These are phyloP conservation scores for Agrotis exclamationis DNA, from an alignment of 2,888 invertebrate genomes.

Conservation along the genomic window DNA sequence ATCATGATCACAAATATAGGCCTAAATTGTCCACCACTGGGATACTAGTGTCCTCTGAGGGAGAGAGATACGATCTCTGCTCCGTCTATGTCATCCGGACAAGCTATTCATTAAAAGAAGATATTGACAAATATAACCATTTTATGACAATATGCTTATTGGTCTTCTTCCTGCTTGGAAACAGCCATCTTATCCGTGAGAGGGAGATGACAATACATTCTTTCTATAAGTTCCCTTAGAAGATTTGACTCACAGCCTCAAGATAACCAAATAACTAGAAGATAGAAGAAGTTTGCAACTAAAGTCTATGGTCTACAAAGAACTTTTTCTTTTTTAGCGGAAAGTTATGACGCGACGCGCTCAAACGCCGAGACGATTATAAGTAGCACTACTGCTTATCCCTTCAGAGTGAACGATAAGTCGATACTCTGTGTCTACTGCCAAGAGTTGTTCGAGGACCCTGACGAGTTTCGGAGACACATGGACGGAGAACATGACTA, in stretches of 20 bases:
- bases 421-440: constrained; percentile 87
- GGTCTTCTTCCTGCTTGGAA: no score
- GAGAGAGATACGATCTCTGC: neutral
- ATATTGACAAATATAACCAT: neutral
- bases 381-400: constrained; percentile 85
- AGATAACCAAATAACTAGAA: constrained; percentile 27
- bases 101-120: no score
- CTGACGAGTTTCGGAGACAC: constrained; percentile 79
- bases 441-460: constrained; percentile 83
- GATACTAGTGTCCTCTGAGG: neutral
- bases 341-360: constrained; percentile 82
- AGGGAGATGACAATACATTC: neutral
- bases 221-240: neutral
- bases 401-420: constrained; percentile 86
- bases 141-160: no score
- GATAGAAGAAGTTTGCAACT: constrained; percentile 37
- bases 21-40: neutral
- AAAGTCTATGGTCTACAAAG: constrained; percentile 60
- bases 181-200: no score
- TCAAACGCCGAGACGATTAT: constrained; percentile 84
- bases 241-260: constrained; percentile 29
- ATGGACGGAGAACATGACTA: constrained; percentile 81
- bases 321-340: constrained; percentile 86
- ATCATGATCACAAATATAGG: neutral
- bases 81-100: neutral